phyloP scores from a whole-genome alignment of 2,113 vertebrate genomes.

The Pogonocichla stellata region DNA sequence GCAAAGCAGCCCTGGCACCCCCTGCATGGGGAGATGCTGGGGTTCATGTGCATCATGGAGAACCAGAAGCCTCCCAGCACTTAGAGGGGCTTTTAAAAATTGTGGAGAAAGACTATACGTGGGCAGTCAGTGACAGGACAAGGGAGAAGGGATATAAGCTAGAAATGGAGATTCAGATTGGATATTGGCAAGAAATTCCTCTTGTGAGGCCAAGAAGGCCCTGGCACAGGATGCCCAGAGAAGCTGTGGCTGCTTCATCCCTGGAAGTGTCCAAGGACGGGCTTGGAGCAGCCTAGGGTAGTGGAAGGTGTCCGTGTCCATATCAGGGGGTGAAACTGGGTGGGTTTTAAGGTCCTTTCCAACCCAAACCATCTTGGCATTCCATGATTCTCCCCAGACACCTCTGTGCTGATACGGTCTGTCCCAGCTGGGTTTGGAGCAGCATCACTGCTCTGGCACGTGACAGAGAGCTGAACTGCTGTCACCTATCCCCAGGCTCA shows the following conservation, averaged over 20 bases:
- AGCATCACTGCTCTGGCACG: neutral
- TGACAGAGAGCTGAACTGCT: neutral
- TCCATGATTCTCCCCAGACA: neutral
- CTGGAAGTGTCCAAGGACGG: fast-evolving
- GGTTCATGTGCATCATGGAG: neutral
- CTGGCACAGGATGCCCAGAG: neutral
- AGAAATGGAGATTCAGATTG: neutral
- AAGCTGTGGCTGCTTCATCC: neutral
- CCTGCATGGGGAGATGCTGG: neutral
- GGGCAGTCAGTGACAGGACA: neutral
- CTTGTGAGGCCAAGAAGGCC: fast-evolving
- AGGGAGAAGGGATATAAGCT: neutral
- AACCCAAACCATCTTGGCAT: neutral
- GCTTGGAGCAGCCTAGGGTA: fast-evolving
- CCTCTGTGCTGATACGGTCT: neutral
- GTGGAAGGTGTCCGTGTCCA: neutral
- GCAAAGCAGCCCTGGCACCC: neutral
- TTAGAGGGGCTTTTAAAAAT: neutral
- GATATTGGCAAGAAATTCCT: neutral
- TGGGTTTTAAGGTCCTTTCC: neutral
- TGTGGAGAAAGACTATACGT: neutral
- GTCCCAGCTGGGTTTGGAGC: neutral
- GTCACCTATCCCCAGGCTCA: neutral
- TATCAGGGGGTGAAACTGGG: neutral
- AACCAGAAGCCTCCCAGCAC: neutral